Conservation (phyloP, 2,888 invertebrate genomes). For the Meteorus cinctellus region DNA sequence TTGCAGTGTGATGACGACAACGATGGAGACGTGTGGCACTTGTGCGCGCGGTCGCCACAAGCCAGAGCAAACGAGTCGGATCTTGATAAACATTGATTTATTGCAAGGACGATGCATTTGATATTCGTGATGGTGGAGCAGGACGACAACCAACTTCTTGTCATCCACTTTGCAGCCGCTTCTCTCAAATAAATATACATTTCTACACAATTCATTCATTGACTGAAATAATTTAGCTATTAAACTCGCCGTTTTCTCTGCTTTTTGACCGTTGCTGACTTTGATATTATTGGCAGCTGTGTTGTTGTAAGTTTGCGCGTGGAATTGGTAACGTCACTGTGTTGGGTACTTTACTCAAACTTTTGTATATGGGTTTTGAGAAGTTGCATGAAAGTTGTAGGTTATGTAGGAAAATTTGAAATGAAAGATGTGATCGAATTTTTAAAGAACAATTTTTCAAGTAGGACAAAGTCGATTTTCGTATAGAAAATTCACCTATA, state of each 20-base stretch:
- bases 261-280: background rate
- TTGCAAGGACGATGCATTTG: slow-evolving; percentile 51
- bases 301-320: background rate
- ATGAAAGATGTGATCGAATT: too few relatives aligned
- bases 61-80: slow-evolving; percentile 52
- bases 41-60: slow-evolving; percentile 46
- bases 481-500: background rate
- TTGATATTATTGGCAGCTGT: background rate
- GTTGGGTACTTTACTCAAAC: background rate
- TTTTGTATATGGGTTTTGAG: background rate
- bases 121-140: background rate
- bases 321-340: background rate
- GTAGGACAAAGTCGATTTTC: too few relatives aligned
- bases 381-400: too few relatives aligned
- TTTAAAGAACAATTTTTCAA: too few relatives aligned
- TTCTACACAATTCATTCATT: background rate
- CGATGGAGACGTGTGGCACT: slow-evolving; percentile 53
- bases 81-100: slow-evolving; percentile 59
- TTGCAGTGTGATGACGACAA: slow-evolving; percentile 9
- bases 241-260: too few relatives aligned
- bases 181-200: background rate
- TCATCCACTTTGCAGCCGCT: background rate
- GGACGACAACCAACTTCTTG: background rate
- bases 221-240: background rate
- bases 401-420: too few relatives aligned